Evolutionary conservation across 2,797 vertebrate genomes (phyloP), one percentile per base, ranked within the genome.

Genomic region (Heterohyrax brucei): DNA sequence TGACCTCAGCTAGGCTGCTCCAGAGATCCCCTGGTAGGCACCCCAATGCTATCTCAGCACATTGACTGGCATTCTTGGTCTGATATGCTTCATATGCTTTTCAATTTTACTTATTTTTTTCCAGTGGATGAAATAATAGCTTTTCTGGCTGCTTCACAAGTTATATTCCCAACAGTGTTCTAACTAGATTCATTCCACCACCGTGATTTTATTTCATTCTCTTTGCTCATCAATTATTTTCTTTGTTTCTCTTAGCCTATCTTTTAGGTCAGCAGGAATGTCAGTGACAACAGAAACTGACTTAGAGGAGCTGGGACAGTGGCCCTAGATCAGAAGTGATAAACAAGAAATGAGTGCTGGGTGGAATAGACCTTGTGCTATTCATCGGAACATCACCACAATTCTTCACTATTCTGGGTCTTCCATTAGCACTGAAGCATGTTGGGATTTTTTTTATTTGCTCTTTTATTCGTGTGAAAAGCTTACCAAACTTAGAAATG

Each of bases 401-500:
- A 94, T 82, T 92, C 62, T 90, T 93, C 5, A 90, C n/a, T 33
- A 94, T 66, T 93, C n/a, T 80, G 24, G 10, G n/a, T 50, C 46
- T 56, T 78, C 48, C 28, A 80, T 64, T 90, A 89, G 24, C 48
- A 64, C 8, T 66, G 48, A 10, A 85, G 18, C 26, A 90, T 53
- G 6, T 70, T 39, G n/a, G 59, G 28, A 64, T 91, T 84, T n/a
- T 66, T 68, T 84, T 92, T 88, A 75, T 72, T 72, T 91, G 24
- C n/a, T 89, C 46, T 85, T 59, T 16, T 86, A 89, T 92, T 85
- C 92, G 85, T 76, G 82, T 56, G 18, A 70, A 96, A 78, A 39
- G 14, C 19, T 79, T 87, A 91, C 10, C 93, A 66, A 94, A 94
- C 56, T 81, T 84, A 73, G 19, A 95, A 91, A 78, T 91, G 13